A percentile compares a stretch with the other conserved stretches of the same genome.
phyloP scores from a whole-genome alignment of 2,113 vertebrate species.

The Actenoides hombroni region DNA sequence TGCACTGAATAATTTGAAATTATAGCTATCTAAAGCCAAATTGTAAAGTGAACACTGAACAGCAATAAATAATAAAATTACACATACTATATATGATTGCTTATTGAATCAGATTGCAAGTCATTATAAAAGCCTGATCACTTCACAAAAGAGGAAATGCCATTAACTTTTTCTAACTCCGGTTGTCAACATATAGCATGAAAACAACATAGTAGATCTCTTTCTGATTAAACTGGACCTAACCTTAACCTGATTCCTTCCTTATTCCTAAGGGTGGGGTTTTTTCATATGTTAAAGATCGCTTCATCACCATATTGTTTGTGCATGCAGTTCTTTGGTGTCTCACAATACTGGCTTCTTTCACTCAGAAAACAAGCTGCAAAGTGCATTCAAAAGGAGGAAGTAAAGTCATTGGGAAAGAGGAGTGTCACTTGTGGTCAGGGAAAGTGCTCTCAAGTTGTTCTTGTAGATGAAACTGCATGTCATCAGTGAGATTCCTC shows the following conservation, averaged over 20 bases:
- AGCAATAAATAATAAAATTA: slow-evolving; percentile 56
- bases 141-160: neutral
- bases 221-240: neutral
- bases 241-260: neutral
- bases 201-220: neutral
- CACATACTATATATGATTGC: neutral
- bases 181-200: neutral
- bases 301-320: neutral
- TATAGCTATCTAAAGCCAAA: slow-evolving; percentile 31
- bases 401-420: neutral
- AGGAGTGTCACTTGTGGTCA: neutral
- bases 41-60: slow-evolving; percentile 28
- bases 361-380: neutral
- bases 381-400: neutral
- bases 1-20: slow-evolving; percentile 34
- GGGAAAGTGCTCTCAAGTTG: neutral
- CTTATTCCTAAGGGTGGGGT: neutral
- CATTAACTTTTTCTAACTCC: neutral
- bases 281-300: neutral
- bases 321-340: neutral
- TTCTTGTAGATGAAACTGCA: neutral
- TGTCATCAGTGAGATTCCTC: neutral
- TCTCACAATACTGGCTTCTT: neutral
- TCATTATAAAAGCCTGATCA: slow-evolving; percentile 28
- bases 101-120: slow-evolving; percentile 27